Evolutionary conservation across 2,797 vertebrate species (phyloP), one percentile per base, ranked within the genome.

Genomic region (Phataginus tricuspis): DNA sequence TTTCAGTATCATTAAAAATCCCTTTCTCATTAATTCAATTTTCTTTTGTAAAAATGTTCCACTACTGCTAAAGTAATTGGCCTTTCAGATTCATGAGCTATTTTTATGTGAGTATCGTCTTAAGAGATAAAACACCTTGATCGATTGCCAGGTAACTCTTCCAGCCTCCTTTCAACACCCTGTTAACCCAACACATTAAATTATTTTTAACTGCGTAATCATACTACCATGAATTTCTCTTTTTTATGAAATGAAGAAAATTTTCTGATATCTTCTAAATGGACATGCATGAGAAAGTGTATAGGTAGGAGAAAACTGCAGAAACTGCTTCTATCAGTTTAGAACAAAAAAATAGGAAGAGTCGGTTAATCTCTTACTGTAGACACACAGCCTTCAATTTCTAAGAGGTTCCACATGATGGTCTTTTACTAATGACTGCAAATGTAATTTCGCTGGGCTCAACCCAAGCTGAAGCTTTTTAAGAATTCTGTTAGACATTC

Each of bases 81-180:
- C 87, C 93, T 98, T 97, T 97, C 78, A 96, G 94, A 98, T 98
- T 98, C 98, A 97, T 93, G 94, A 96, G 91, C 86, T 98, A 93
- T 98, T 98, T 98, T 98, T 98, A 94, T 97, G 42, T 97, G 86
- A 37, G 84, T 90, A 96, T 97, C 98, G 96, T 98, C 98, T 97
- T 97, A 49, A 72, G 97, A 97, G 94, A 98, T 93, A 98, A 98
- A 92, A 59, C 74, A 97, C 27, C 94, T 98, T 98, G 97, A 98
- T 97, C 97, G 95, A 95, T 97, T 98, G 97, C 98, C 96, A 98
- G 85, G 95, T 97, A 98, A 95, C 92, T 87, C 69, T 61, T 97
- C 96, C 86, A 93, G 68, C 83, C 71, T 97, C 95, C 93, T 97
- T 91, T 96, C 80, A 97, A 94, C 55, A 96, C 29, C n/a, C 55